phyloP scores from a whole-genome alignment of 2,113 vertebrate genomes.

The Salvator merianae region DNA sequence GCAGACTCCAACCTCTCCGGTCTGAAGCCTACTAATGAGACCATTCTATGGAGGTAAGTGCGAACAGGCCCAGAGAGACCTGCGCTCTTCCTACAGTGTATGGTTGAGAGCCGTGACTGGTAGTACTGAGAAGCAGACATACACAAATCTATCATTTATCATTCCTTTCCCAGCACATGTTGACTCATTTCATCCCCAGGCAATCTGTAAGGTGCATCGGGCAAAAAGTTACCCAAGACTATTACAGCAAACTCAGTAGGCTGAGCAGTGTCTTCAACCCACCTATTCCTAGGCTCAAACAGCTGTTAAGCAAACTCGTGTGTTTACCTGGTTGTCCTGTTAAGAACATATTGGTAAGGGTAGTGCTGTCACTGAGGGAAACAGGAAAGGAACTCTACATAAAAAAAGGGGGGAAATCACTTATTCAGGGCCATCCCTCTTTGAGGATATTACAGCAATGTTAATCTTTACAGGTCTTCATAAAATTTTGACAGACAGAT shows the following conservation, averaged over 20 bases:
- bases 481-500: conserved; percentile 26
- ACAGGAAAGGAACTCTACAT: not conserved
- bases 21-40: too few species aligned
- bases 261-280: not conserved
- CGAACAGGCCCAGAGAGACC: too few species aligned
- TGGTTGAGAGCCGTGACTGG: too few species aligned
- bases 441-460: conserved; percentile 26
- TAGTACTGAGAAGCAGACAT: too few species aligned
- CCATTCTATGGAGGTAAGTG: too few species aligned
- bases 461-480: conserved; percentile 41
- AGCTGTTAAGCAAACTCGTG: not conserved
- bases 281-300: not conserved
- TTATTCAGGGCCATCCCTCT: conserved; percentile 20
- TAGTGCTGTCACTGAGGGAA: not conserved
- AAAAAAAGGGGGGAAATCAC: conserved; percentile 15
- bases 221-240: not conserved
- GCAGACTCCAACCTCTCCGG: too few species aligned
- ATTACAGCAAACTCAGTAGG: too few species aligned
- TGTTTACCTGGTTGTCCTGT: not conserved
- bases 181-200: too few species aligned
- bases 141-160: too few species aligned
- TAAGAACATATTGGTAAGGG: not conserved
- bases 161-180: too few species aligned
- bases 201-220: not conserved
- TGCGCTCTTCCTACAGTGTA: too few species aligned